Percentiles rank a stretch among this genome's conserved stretches.
phyloP scores from a whole-genome alignment of 2,888 invertebrate species.

The Geophilus truncorum region DNA sequence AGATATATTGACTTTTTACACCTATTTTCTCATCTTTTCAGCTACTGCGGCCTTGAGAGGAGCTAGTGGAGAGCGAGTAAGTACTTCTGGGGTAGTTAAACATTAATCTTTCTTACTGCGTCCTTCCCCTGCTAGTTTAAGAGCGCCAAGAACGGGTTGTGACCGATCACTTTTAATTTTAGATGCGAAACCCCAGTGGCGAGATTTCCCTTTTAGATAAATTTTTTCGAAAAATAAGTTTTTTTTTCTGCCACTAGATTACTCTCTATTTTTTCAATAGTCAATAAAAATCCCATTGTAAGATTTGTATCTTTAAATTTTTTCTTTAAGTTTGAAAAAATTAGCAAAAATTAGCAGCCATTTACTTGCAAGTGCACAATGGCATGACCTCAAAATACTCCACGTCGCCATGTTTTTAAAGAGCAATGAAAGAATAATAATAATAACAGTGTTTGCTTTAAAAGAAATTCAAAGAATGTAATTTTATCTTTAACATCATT shows the following conservation, averaged over 20 bases:
- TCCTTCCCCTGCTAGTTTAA: neutral
- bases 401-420: neutral
- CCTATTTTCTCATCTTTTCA: neutral
- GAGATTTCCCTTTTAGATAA: neutral
- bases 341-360: neutral
- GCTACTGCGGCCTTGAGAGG: neutral
- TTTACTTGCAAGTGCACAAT: neutral
- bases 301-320: neutral
- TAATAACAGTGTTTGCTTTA: too few relatives aligned
- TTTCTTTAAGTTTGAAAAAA: too few relatives aligned
- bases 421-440: neutral
- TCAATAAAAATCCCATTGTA: neutral
- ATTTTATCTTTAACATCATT: neutral
- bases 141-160: too few relatives aligned
- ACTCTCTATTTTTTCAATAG: neutral
- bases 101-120: neutral
- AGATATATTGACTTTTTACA: neutral
- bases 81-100: neutral
- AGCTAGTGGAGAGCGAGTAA: neutral
- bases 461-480: neutral
- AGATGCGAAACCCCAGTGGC: neutral
- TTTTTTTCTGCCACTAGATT: neutral
- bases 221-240: neutral
- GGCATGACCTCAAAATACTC: neutral
- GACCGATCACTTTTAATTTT: neutral